phyloP scores from a whole-genome alignment of 2,797 vertebrate genomes.

The Hoplostethus mediterraneus region DNA sequence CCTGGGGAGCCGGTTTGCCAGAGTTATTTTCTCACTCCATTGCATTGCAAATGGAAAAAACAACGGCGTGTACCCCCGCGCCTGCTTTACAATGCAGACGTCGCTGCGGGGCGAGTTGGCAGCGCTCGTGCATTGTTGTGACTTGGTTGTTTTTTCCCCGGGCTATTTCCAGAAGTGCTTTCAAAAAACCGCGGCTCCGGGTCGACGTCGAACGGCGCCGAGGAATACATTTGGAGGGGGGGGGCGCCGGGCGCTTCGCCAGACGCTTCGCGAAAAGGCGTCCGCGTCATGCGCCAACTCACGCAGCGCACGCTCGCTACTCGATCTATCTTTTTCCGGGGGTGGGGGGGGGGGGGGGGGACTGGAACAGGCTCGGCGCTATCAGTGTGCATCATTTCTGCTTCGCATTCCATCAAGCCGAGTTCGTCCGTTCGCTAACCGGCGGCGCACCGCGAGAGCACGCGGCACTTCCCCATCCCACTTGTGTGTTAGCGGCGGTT shows the following conservation, averaged over 20 bases:
- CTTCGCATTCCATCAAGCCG: conserved; percentile 73
- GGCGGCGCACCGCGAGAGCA: conserved; percentile 57
- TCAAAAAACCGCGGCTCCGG: conserved; percentile 44
- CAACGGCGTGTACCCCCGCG: conserved; percentile 33
- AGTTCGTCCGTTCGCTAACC: conserved; percentile 35
- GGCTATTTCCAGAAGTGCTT: conserved; percentile 71
- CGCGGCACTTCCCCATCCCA: conserved; percentile 60
- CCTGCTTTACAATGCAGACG: conserved; percentile 32
- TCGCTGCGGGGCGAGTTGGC: conserved; percentile 51
- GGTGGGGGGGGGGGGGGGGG: too few species aligned
- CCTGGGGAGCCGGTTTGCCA: conserved; percentile 42
- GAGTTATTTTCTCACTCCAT: conserved; percentile 62
- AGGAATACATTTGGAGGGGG: conserved; percentile 66
- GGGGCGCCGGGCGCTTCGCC: conserved; percentile 27
- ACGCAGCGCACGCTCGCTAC: conserved; percentile 31
- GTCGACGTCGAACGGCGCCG: conserved; percentile 43
- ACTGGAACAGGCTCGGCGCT: conserved; percentile 63
- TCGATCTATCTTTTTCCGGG: conserved; percentile 70
- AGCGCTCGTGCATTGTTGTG: conserved; percentile 57
- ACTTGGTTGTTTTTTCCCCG: conserved; percentile 59
- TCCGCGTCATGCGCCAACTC: conserved; percentile 8
- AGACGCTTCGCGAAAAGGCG: conserved; percentile 48
- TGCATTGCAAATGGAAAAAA: conserved; percentile 59
- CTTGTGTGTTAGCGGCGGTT: conserved; percentile 50
- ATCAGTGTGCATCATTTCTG: conserved; percentile 75